Evolutionary conservation across 2,888 invertebrate species (phyloP).

Genomic region (Cordilura impudica): DNA sequence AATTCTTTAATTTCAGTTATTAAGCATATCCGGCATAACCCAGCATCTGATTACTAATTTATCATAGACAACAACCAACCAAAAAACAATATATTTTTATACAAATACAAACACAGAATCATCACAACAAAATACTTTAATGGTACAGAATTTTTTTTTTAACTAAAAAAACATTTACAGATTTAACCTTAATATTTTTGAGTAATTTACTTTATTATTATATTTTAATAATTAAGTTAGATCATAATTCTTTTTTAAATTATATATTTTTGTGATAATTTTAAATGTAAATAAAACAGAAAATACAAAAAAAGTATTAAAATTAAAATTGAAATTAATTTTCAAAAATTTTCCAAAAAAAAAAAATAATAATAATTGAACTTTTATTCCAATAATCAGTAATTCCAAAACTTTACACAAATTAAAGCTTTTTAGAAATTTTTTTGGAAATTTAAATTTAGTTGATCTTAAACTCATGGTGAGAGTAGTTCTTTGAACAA

Average conservation of each 20-base stretch:
- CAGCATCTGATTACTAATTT: not conserved
- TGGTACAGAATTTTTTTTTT: slow-evolving; percentile 29
- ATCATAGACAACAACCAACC: not conserved
- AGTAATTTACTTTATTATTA: slow-evolving; percentile 13
- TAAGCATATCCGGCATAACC: not conserved
- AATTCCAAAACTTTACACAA: not conserved
- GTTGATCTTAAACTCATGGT: slow-evolving; percentile 25
- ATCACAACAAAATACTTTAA: not conserved
- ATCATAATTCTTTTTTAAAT: slow-evolving; percentile 24
- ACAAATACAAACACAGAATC: not conserved
- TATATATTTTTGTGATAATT: slow-evolving; percentile 51
- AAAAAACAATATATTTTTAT: not conserved
- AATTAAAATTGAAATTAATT: no score
- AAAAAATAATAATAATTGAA: not conserved
- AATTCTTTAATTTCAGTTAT: slow-evolving; percentile 6
- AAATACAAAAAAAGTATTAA: slow-evolving; percentile 2
- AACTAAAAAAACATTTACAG: slow-evolving; percentile 19
- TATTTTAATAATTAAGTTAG: slow-evolving; percentile 38
- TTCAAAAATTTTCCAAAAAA: not conserved
- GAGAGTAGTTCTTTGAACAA: not conserved
- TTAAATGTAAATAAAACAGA: slow-evolving; percentile 25
- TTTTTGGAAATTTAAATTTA: slow-evolving; percentile 19
- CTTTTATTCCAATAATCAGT: not conserved
- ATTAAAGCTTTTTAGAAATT: not conserved
- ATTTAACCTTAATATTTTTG: not conserved